These are phyloP conservation scores for Ectobius pallidus DNA, from an alignment of 2,888 invertebrate species.

Conservation along the genomic window DNA sequence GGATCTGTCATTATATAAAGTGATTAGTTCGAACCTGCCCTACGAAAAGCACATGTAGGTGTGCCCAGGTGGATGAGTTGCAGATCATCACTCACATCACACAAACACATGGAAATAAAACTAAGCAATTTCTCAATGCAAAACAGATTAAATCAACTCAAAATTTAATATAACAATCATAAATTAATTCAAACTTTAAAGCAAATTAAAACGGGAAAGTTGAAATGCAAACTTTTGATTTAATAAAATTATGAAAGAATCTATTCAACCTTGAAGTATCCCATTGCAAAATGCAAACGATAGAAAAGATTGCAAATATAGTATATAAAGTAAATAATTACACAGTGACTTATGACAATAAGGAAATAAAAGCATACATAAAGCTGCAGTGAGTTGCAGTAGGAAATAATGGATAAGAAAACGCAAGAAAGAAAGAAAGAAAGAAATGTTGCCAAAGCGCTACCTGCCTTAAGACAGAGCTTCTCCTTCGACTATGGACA, in stretches of 20 bases:
- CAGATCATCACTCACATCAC: slow-evolving; percentile 21
- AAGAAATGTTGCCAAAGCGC: slow-evolving; percentile 45
- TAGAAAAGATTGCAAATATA: neutral
- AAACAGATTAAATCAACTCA: neutral
- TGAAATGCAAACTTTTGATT: slow-evolving; percentile 6
- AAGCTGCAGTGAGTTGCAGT: slow-evolving; percentile 15
- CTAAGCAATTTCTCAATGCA: slow-evolving; percentile 2
- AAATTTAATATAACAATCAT: neutral
- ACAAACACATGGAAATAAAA: slow-evolving; percentile 8
- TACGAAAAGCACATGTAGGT: neutral
- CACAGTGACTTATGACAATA: neutral
- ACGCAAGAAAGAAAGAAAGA: slow-evolving; percentile 4
- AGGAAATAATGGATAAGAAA: slow-evolving; percentile 1
- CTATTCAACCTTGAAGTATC: neutral
- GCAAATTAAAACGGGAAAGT: slow-evolving; percentile 8
- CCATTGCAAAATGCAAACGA: neutral
- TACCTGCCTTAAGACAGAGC: slow-evolving; percentile 58
- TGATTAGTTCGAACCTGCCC: slow-evolving; percentile 19
- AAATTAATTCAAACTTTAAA: neutral
- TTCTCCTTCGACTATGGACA: slow-evolving; percentile 54
- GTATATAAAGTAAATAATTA: neutral
- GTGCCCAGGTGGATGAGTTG: neutral
- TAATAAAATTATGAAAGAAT: slow-evolving; percentile 4
- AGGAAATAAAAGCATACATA: no score
- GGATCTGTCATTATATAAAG: slow-evolving; percentile 62